Conservation (phyloP, 2,888 invertebrate genomes). For the Tetragnatha montana region DNA sequence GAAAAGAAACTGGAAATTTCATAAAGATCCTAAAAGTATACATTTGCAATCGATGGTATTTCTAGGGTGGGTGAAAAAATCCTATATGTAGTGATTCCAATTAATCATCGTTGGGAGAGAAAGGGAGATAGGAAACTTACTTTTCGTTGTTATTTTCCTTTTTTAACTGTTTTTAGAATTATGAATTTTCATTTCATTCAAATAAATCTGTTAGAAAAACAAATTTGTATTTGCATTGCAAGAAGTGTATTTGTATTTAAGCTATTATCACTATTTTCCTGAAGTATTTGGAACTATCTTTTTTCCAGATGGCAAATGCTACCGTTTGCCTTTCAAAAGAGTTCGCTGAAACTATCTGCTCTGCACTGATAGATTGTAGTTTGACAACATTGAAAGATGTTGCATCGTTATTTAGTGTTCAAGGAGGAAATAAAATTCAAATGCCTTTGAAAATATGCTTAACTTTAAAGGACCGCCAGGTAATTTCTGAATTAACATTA, state of each 20-base stretch:
- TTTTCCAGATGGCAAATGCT: conserved; percentile 9
- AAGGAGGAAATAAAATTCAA: conserved; percentile 45
- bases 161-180: background rate
- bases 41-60: too few relatives aligned
- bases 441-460: conserved; percentile 40
- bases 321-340: background rate
- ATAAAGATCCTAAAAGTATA: too few relatives aligned
- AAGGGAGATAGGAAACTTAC: too few relatives aligned
- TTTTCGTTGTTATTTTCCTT: background rate
- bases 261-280: too few relatives aligned
- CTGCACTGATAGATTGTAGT: conserved; percentile 34
- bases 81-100: too few relatives aligned
- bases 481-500: background rate
- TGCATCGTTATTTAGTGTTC: conserved; percentile 37
- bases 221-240: background rate
- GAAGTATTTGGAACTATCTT: too few relatives aligned
- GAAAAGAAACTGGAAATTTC: too few relatives aligned
- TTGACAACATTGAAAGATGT: conserved; percentile 26
- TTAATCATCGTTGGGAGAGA: too few relatives aligned
- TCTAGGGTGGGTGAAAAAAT: too few relatives aligned
- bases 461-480: conserved; percentile 38
- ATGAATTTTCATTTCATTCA: background rate
- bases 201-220: background rate
- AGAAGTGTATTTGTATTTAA: too few relatives aligned
- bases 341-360: conserved; percentile 3